Base-by-base conservation (phyloP, 1,140 invertebrate genomes). In the Nylanderia fulva region DNA sequence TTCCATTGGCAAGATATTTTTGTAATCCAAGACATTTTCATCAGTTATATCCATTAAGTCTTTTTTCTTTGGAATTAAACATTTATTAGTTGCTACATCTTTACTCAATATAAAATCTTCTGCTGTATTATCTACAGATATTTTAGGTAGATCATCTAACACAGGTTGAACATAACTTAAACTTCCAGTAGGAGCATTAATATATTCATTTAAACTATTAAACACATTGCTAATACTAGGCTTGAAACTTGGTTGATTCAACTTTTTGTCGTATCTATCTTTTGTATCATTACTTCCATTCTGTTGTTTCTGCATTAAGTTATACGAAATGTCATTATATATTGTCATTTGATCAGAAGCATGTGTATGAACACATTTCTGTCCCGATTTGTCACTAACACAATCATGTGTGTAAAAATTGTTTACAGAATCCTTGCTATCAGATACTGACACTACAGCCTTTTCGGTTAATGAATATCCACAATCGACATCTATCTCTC, bases 151-250 rank as follows among this genome's bases (percentile, higher is more conserved):
- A 69, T 75, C 21, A 1, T 86, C 66, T 24, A 87, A 64, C 15
- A 75, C 36, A 68, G 69, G 74, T 15, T 92, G 87, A n/a, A 86
- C 84, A 39, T 85, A 86, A 72, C 88, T 88, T 18, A 93, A 88
- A 69, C 90, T 93, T 33, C 87, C 90, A 54, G 91, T 92, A 27
- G 94, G 91, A 29, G 93, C 92, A 87, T 95, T 96, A 45, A 96
- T 94, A 88, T 96, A 96, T 39, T 96, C 96, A 61, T 96, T 96
- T n/a, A 96, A 92, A 89, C 96, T 96, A 85, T 95, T 96, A 87
- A 96, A 96, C 33, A 96, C 96, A 91, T 96, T 96, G 61, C 95
- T 95, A 24, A 95, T 95, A 39, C 95, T 95, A 83, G 95, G 95
- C 74, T 95, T 95, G 1, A 92, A 88, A 79, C 93, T 93, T 11